A percentile compares a stretch with the other conserved stretches of the same genome.
Conservation (phyloP, 2,888 invertebrate genomes). For the Desoria tigrina region DNA sequence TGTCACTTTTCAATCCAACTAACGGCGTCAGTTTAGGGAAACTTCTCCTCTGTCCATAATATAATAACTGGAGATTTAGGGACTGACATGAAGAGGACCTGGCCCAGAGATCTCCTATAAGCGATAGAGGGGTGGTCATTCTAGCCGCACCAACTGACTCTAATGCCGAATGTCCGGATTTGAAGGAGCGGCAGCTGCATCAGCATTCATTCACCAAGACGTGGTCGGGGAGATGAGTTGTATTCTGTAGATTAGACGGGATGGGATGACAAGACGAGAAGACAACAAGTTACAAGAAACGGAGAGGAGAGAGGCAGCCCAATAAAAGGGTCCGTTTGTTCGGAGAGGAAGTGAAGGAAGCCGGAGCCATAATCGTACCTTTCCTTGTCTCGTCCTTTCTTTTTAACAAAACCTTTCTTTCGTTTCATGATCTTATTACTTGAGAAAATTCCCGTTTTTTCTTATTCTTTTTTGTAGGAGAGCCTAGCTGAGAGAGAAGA, state of each 20-base stretch:
- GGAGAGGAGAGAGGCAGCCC: not conserved
- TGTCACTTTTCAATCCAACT: too few relatives aligned
- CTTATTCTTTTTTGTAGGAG: too few relatives aligned
- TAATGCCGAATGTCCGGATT: too few relatives aligned
- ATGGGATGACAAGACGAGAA: slow-evolving; percentile 11
- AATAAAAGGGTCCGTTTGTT: not conserved
- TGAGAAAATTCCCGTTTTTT: not conserved
- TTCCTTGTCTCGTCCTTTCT: slow-evolving; percentile 10
- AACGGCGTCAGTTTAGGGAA: too few relatives aligned
- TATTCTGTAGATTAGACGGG: not conserved
- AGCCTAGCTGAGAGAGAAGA: too few relatives aligned
- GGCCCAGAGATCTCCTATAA: too few relatives aligned
- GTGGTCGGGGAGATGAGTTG: not conserved
- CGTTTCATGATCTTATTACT: slow-evolving; percentile 4
- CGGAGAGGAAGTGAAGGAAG: slow-evolving; percentile 7
- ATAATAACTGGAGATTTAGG: too few relatives aligned
- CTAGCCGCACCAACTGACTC: too few relatives aligned
- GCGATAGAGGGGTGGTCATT: too few relatives aligned
- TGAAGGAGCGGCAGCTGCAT: slow-evolving; percentile 12
- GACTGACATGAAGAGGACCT: too few relatives aligned
- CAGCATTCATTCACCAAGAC: slow-evolving; percentile 12
- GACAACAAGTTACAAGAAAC: too few relatives aligned
- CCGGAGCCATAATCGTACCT: slow-evolving; percentile 14
- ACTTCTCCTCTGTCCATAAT: too few relatives aligned
- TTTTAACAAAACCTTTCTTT: slow-evolving; percentile 1